Conservation (phyloP, 2,888 invertebrate species). For the Rotaria sp. region DNA sequence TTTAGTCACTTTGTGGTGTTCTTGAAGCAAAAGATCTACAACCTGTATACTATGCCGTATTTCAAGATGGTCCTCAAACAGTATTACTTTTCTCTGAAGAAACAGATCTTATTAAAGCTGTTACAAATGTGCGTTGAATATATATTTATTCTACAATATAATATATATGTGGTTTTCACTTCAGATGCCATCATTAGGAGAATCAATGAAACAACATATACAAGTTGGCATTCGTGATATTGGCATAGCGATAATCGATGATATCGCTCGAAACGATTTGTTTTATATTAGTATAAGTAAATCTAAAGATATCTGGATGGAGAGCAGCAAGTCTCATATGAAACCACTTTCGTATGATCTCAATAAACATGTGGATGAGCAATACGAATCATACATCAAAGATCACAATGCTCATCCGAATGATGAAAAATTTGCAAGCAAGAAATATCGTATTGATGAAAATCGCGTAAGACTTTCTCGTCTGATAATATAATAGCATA, state of each 20-base stretch:
- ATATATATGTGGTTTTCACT: not conserved
- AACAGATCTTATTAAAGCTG: not conserved
- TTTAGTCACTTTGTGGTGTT: conserved; percentile 41
- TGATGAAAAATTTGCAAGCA: not conserved
- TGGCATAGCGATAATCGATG: not conserved
- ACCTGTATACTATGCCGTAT: conserved; percentile 72
- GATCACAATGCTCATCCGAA: not conserved
- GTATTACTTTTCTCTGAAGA: conserved; percentile 75
- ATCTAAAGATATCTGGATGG: not conserved
- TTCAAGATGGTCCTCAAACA: conserved; percentile 85
- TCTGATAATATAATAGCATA: not conserved
- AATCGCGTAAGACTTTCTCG: not conserved
- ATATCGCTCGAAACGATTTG: not conserved
- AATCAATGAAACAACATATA: not conserved
- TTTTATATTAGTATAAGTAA: not conserved
- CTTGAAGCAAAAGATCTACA: conserved; percentile 62
- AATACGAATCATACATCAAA: not conserved
- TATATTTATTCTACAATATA: not conserved
- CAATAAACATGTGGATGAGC: not conserved
- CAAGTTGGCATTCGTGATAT: conserved; percentile 1
- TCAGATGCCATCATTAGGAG: not conserved
- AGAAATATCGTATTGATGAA: not conserved
- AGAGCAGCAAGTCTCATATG: not conserved
- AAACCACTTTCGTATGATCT: not conserved
- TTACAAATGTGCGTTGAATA: not conserved